Evolutionary conservation across 2,888 invertebrate genomes (phyloP).

Genomic region (Aphelenchoides bicaudatus): DNA sequence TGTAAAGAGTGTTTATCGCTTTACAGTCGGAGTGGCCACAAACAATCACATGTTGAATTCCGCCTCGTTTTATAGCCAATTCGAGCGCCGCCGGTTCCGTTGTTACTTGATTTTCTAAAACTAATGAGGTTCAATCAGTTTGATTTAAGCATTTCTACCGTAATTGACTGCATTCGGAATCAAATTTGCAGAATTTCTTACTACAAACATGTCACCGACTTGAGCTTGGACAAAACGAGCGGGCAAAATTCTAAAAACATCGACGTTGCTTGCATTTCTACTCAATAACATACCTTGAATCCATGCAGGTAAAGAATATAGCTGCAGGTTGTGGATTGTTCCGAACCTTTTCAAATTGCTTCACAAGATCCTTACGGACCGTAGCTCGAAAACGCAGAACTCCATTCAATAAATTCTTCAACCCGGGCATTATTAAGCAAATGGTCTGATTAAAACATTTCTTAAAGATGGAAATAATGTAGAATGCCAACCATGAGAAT

Average conservation of each 20-base stretch:
- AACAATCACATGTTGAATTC: constrained; percentile 80
- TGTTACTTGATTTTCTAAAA: constrained; percentile 73
- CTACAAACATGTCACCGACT: constrained; percentile 96
- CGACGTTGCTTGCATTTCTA: neutral
- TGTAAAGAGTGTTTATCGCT: constrained; percentile 87
- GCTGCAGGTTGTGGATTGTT: constrained; percentile 93
- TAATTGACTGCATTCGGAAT: constrained; percentile 87
- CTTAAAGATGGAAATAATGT: neutral
- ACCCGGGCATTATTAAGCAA: constrained; percentile 33
- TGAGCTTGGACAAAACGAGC: constrained; percentile 89
- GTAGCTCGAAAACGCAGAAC: constrained; percentile 53
- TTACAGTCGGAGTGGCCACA: constrained; percentile 93
- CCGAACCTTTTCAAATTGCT: constrained; percentile 82
- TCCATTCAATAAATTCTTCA: constrained; percentile 53
- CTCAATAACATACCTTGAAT: constrained; percentile 68
- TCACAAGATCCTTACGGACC: constrained; percentile 64
- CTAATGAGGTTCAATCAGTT: no score
- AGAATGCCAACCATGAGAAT: neutral
- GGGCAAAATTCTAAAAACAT: constrained; percentile 75
- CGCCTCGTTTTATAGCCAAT: constrained; percentile 84
- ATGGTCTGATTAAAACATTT: neutral
- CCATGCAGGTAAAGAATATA: constrained; percentile 95
- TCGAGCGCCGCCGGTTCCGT: constrained; percentile 94
- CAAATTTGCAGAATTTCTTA: constrained; percentile 91
- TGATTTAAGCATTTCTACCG: no score